Evolutionary conservation across 2,797 vertebrate genomes (phyloP).

Genomic region (Enteromius viviparus): DNA sequence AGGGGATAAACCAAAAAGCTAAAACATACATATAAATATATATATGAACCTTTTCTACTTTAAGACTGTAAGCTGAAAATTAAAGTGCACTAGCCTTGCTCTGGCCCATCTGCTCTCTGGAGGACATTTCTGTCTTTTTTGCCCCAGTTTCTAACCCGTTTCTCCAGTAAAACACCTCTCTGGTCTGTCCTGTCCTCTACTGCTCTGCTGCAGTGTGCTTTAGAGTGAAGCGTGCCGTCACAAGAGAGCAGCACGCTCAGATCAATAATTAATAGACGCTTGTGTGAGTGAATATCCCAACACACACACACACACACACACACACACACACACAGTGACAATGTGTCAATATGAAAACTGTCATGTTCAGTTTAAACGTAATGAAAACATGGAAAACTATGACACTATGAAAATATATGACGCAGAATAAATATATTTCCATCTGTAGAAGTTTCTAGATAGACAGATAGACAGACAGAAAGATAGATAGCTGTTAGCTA

Average conservation of each 20-base stretch:
- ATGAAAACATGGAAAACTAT: not conserved
- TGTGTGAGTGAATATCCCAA: slow-evolving; percentile 20
- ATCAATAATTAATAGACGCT: slow-evolving; percentile 57
- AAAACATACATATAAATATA: not conserved
- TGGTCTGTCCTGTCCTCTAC: not conserved
- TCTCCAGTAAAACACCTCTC: slow-evolving; percentile 11
- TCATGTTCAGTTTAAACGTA: not conserved
- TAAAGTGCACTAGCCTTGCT: not conserved
- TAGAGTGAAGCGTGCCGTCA: slow-evolving; percentile 10
- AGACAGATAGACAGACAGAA: slow-evolving; percentile 6
- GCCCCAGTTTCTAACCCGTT: slow-evolving; percentile 2
- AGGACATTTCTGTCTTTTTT: slow-evolving; percentile 11
- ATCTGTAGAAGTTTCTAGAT: not conserved
- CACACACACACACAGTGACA: not conserved
- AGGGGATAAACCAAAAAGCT: not conserved
- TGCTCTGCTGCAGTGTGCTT: slow-evolving; percentile 10
- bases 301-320: not conserved
- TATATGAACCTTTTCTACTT: not conserved
- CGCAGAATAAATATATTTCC: not conserved
- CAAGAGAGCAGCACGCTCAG: slow-evolving; percentile 15
- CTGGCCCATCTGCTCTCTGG: not conserved
- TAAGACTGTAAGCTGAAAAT: not conserved
- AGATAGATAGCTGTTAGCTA: slow-evolving; percentile 3
- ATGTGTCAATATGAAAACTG: not conserved
- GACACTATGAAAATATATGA: too few species aligned